Percentiles rank a stretch among this genome's conserved stretches.
Conservation (phyloP, 2,113 vertebrate species). For the Tragelaphus imberbis region DNA sequence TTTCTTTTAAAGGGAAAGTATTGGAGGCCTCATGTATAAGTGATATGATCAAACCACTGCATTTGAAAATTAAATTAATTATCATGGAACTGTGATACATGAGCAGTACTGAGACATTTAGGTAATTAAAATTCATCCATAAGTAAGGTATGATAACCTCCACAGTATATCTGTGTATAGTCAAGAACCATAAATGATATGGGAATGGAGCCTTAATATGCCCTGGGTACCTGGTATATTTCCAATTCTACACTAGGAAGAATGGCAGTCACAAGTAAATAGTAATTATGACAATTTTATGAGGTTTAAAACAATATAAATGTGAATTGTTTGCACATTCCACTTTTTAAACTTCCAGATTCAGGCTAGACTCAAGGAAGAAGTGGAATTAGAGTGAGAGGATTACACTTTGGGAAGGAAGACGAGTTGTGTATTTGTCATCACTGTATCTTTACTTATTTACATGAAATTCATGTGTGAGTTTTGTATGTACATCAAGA, state of each 20-base stretch:
- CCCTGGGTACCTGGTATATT: neutral
- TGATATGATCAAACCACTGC: neutral
- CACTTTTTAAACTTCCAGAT: neutral
- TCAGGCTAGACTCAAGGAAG: neutral
- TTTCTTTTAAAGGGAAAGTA: neutral
- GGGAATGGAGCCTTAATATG: neutral
- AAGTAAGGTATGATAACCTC: neutral
- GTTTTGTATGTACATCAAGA: neutral
- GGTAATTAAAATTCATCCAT: neutral
- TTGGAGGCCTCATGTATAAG: neutral
- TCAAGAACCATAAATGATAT: neutral
- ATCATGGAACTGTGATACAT: neutral
- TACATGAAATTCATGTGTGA: neutral
- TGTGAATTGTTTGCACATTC: neutral
- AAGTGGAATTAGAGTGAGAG: neutral
- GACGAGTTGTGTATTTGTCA: neutral
- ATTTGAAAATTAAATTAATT: slow-evolving; percentile 2
- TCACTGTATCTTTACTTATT: neutral
- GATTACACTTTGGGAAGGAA: neutral
- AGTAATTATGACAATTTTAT: neutral
- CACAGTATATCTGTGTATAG: neutral
- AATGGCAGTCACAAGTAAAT: neutral
- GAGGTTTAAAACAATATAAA: neutral
- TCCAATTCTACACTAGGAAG: neutral
- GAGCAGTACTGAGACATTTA: neutral